A percentile compares a stretch with the other conserved stretches of the same genome.
phyloP scores from a whole-genome alignment of 2,113 vertebrate genomes.

The Lepidothrix coronata region DNA sequence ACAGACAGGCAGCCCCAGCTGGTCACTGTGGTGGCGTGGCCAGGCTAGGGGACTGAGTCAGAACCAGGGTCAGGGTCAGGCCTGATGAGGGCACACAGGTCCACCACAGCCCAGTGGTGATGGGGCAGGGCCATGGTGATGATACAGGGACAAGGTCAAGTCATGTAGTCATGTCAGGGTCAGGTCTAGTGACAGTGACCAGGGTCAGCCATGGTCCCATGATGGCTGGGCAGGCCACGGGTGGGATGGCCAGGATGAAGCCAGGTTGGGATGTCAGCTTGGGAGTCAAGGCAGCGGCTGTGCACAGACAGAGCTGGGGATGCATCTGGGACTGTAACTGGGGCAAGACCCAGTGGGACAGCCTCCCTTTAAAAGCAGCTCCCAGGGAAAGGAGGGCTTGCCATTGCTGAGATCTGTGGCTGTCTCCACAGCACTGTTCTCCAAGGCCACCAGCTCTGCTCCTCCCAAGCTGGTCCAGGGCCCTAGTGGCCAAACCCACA shows the following conservation, averaged over 20 bases:
- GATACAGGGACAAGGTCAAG: neutral
- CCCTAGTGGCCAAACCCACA: neutral
- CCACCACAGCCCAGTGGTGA: fast-evolving
- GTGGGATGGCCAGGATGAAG: neutral
- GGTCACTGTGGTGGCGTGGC: fast-evolving
- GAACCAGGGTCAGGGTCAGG: neutral
- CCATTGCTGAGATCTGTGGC: neutral
- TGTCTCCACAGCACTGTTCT: neutral
- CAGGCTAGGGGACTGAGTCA: neutral
- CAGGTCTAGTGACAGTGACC: neutral
- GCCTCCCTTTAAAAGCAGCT: fast-evolving
- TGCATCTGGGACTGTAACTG: neutral
- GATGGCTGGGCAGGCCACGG: neutral
- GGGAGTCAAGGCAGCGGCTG: fast-evolving
- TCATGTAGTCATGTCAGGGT: fast-evolving
- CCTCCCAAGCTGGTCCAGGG: neutral
- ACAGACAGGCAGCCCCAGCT: fast-evolving
- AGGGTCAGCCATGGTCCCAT: fast-evolving
- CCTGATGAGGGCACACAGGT: neutral
- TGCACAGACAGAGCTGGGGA: neutral
- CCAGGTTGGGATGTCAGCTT: fast-evolving
- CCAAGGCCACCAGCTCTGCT: neutral
- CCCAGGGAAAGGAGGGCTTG: neutral
- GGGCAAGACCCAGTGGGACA: neutral
- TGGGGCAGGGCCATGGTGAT: fast-evolving